A percentile compares a stretch with the other conserved stretches of the same genome.
Conservation (phyloP, 2,888 invertebrate species). For the Priocnemis perturbator region DNA sequence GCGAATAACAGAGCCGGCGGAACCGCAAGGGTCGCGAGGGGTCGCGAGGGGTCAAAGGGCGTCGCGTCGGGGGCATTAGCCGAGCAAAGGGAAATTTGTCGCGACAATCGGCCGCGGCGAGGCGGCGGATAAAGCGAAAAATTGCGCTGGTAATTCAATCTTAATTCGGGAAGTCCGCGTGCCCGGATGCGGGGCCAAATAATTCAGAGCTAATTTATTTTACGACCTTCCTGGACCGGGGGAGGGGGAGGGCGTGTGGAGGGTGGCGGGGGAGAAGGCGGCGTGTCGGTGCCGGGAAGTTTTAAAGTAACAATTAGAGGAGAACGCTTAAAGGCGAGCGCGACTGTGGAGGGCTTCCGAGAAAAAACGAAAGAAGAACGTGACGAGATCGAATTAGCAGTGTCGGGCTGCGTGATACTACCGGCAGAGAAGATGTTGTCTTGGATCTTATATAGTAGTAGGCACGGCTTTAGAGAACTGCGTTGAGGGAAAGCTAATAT, state of each 20-base stretch:
- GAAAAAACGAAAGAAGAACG: no score
- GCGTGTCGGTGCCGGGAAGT: constrained; percentile 11
- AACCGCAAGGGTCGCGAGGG: no score
- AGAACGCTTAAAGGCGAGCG: constrained; percentile 26
- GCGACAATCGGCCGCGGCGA: background rate
- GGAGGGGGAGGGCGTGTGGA: background rate
- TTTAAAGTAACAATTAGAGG: constrained; percentile 36
- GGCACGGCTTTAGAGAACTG: no score
- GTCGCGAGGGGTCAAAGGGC: no score
- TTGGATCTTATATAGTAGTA: no score
- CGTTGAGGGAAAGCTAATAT: no score
- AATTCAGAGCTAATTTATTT: constrained; percentile 43
- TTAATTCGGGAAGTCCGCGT: constrained; percentile 33
- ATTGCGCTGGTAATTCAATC: constrained; percentile 25
- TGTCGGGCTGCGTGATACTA: no score
- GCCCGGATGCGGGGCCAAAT: constrained; percentile 30
- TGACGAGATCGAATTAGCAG: no score
- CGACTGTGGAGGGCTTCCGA: background rate
- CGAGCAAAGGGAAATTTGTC: no score
- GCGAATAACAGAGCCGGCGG: no score
- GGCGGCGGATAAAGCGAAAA: constrained; percentile 7
- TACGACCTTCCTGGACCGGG: constrained; percentile 2
- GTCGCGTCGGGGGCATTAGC: no score
- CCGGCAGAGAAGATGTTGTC: no score
- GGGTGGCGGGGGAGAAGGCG: background rate